A percentile compares a stretch with the other conserved stretches of the same genome.
phyloP scores from a whole-genome alignment of 1,140 invertebrate genomes.

The Sycophila sp. region DNA sequence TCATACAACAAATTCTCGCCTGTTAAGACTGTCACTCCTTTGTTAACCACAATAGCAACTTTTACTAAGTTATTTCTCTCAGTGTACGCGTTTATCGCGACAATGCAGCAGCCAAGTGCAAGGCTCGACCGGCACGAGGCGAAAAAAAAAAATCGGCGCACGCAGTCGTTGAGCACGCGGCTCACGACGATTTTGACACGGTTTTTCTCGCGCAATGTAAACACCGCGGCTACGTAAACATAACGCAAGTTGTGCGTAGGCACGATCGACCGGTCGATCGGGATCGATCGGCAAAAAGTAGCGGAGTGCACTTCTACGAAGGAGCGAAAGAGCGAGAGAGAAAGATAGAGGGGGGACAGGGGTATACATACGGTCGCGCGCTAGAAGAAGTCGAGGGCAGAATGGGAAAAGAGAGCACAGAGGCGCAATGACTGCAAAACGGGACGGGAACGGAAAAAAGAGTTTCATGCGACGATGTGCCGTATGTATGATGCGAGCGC shows the following conservation, averaged over 20 bases:
- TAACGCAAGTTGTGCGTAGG: neutral
- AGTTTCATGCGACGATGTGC: constrained; percentile 7
- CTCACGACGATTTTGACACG: constrained; percentile 24
- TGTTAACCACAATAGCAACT: no score
- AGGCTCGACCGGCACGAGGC: neutral
- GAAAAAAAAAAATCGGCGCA: neutral
- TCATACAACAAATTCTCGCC: no score
- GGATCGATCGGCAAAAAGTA: constrained; percentile 49
- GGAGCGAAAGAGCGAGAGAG: constrained; percentile 40
- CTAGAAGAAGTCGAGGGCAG: constrained; percentile 28
- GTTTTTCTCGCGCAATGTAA: constrained; percentile 26
- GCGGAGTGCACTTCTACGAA: constrained; percentile 48
- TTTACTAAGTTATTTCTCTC: no score
- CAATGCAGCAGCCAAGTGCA: neutral
- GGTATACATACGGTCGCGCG: neutral
- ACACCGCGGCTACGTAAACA: neutral
- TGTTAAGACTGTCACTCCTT: no score
- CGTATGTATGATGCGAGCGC: neutral
- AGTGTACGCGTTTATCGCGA: no score
- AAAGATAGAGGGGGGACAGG: neutral
- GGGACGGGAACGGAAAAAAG: constrained; percentile 19
- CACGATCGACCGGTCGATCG: constrained; percentile 50
- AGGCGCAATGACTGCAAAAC: constrained; percentile 7
- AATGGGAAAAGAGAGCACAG: constrained; percentile 12
- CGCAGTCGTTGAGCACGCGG: neutral